Evolutionary conservation across 2,113 vertebrate genomes (phyloP).

Genomic region (Zeus faber): DNA sequence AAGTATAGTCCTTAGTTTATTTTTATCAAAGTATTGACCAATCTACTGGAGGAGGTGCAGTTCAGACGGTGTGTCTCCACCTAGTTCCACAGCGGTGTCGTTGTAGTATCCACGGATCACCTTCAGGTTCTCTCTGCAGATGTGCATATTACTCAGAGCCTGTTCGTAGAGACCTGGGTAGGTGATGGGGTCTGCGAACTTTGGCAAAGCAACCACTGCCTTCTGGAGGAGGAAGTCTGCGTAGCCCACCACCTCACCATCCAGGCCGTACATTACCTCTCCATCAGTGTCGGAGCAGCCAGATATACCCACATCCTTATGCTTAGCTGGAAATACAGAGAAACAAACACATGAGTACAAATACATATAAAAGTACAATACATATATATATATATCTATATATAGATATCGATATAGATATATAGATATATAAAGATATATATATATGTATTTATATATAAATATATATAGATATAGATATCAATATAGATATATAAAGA

Average conservation of each 20-base stretch:
- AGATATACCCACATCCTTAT: rapidly evolving
- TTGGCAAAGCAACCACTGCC: background rate
- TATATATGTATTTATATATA: too few species aligned
- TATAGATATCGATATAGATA: too few species aligned
- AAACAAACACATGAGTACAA: too few species aligned
- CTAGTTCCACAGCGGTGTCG: background rate
- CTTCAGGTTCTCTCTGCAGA: constrained; percentile 16
- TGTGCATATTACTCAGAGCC: rapidly evolving
- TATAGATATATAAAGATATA: too few species aligned
- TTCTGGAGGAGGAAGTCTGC: constrained; percentile 22
- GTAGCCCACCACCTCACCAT: constrained; percentile 25
- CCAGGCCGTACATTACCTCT: background rate
- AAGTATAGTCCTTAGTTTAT: too few species aligned
- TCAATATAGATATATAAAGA: too few species aligned
- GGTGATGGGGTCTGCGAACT: background rate
- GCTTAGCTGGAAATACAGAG: constrained; percentile 8
- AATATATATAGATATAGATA: too few species aligned
- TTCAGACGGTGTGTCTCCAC: constrained; percentile 16
- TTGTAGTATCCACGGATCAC: rapidly evolving
- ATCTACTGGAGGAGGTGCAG: too few species aligned
- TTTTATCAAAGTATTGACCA: too few species aligned
- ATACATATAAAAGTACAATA: too few species aligned
- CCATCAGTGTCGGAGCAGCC: constrained; percentile 14
- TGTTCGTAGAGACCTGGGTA: rapidly evolving
- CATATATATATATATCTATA: too few species aligned